Percentiles rank a stretch among this genome's conserved stretches.
These are phyloP conservation scores for Zaprionus capensis DNA, from an alignment of 1,140 invertebrate genomes.

Conservation along the genomic window DNA sequence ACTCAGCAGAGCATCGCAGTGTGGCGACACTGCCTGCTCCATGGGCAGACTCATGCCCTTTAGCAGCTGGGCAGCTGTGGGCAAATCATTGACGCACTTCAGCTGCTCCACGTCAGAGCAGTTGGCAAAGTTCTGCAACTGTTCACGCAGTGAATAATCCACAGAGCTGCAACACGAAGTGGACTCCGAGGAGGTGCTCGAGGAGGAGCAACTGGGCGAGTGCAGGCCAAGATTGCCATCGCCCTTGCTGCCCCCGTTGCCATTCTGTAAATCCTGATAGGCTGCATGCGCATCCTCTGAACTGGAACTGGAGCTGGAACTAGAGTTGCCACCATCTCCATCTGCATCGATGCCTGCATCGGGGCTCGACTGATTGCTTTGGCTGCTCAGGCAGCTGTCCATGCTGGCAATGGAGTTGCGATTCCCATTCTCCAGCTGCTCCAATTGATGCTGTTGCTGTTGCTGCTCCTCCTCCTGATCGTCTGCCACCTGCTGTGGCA, in stretches of 20 bases:
- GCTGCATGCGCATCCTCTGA: slow-evolving; percentile 75
- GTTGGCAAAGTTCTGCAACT: slow-evolving; percentile 76
- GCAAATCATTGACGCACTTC: slow-evolving; percentile 34
- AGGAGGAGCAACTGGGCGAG: slow-evolving; percentile 42
- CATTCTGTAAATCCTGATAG: slow-evolving; percentile 81
- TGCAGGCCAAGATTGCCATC: slow-evolving; percentile 20
- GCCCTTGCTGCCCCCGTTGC: slow-evolving; percentile 42
- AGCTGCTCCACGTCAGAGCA: slow-evolving; percentile 41
- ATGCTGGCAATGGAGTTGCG: slow-evolving; percentile 80
- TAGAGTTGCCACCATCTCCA: neutral
- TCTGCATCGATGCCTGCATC: neutral
- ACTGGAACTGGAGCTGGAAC: slow-evolving; percentile 29
- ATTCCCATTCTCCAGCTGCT: slow-evolving; percentile 47
- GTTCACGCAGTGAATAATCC: slow-evolving; percentile 79
- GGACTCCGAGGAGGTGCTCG: slow-evolving; percentile 49
- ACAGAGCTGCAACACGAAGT: slow-evolving; percentile 67
- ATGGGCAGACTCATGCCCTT: slow-evolving; percentile 55
- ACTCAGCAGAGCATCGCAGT: slow-evolving; percentile 75
- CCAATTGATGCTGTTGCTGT: slow-evolving; percentile 1
- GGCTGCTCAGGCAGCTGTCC: slow-evolving; percentile 74
- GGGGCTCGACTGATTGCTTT: slow-evolving; percentile 57
- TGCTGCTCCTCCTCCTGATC: slow-evolving; percentile 7
- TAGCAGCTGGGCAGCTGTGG: slow-evolving; percentile 45
- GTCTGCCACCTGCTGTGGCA: slow-evolving; percentile 72
- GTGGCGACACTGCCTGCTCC: slow-evolving; percentile 24